Evolutionary conservation across 2,797 vertebrate genomes (phyloP).

Genomic region (Nannoperca australis): DNA sequence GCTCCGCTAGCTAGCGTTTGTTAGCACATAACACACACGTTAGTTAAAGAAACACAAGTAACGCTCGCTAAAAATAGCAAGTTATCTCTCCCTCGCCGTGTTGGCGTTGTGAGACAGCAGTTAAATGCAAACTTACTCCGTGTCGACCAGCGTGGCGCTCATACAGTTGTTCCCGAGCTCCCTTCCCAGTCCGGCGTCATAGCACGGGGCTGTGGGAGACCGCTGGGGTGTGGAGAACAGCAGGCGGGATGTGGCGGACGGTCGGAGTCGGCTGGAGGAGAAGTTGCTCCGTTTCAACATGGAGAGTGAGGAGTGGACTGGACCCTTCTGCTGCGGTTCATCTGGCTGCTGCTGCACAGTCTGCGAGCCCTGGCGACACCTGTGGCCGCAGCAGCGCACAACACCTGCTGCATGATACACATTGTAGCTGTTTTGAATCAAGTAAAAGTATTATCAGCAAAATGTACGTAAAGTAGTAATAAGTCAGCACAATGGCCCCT

Average conservation of each 20-base stretch:
- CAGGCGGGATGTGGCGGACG: slow-evolving; percentile 34
- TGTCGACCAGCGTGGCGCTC: slow-evolving; percentile 44
- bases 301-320: slow-evolving; percentile 66
- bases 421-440: not conserved
- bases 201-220: slow-evolving; percentile 42
- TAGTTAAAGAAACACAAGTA: slow-evolving; percentile 33
- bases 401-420: slow-evolving; percentile 33
- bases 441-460: not conserved
- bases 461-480: not conserved
- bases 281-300: slow-evolving; percentile 77
- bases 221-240: slow-evolving; percentile 17
- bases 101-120: slow-evolving; percentile 13
- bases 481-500: not conserved
- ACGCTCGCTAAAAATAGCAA: slow-evolving; percentile 58
- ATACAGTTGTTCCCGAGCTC: slow-evolving; percentile 44
- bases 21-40: slow-evolving; percentile 40
- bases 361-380: slow-evolving; percentile 60
- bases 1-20: slow-evolving; percentile 50
- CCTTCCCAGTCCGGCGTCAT: slow-evolving; percentile 66
- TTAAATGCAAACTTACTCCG: slow-evolving; percentile 68
- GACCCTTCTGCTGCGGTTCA: slow-evolving; percentile 55
- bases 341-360: slow-evolving; percentile 10
- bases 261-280: slow-evolving; percentile 54
- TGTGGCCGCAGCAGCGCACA: slow-evolving; percentile 42
- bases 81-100: slow-evolving; percentile 34